Evolutionary conservation across 2,797 vertebrate genomes (phyloP), one percentile per base, ranked within the genome.

Genomic region (Rhyacichthys aspro): DNA sequence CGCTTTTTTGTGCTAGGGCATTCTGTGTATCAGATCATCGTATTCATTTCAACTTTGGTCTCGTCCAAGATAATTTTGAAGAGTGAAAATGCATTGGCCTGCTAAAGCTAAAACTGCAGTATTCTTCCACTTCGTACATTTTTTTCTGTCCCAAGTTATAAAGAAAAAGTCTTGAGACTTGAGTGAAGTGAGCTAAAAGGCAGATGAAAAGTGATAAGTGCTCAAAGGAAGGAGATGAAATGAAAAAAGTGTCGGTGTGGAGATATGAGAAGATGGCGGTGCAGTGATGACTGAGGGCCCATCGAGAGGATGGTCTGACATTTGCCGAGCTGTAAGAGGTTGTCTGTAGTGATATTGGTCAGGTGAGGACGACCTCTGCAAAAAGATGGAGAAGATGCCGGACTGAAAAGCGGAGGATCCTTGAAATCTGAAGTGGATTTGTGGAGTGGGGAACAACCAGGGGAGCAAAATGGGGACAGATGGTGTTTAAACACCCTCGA

Each of bases 401-500:
- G 39, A 23, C 16, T 39, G 34, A 46, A 78, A 80, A 23, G 9
- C n/a, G 1, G 55, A 72, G 55, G 56, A 66, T 19, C 50, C 66
- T 70, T 55, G 36, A 65, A 82, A 81, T 82, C 71, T 81, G 63
- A 63, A 81, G 70, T 64, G 67, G 66, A 75, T 74, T 72, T 70
- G 68, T 70, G 43, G 60, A 80, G 70, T 59, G 49, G 39, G 28
- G 45, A 1, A 45, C 37, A 2, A 49, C 1, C 15, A 54, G 9
- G 57, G 58, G 55, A 55, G 68, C 10, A 18, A 53, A 54, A 63
- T 14, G 14, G 52, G 68, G 58, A 80, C 79, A 85, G 79, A 88
- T 74, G 84, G 80, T 66, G 50, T 75, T 79, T 78, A 82, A 84
- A 85, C 68, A 72, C 66, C 58, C 68, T 78, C 61, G 47, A 48